These are phyloP conservation scores for Rhinolophus sinicus DNA, from an alignment of 2,113 vertebrate genomes.

Conservation along the genomic window DNA sequence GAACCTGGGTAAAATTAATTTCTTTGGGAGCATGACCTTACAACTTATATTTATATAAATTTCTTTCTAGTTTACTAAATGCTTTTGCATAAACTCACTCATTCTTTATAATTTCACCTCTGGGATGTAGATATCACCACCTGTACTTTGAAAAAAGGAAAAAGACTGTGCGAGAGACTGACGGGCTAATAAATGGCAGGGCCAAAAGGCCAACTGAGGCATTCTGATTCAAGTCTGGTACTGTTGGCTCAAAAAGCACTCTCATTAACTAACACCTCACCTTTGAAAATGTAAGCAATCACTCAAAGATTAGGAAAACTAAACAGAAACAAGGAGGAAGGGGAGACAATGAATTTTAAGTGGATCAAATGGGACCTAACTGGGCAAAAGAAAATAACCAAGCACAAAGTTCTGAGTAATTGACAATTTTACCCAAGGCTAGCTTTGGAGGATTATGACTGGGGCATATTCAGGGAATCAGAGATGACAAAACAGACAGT, in stretches of 20 bases:
- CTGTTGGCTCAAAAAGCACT: background rate
- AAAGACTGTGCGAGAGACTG: background rate
- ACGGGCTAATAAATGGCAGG: background rate
- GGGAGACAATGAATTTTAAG: constrained; percentile 22
- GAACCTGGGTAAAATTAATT: background rate
- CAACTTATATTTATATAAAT: background rate
- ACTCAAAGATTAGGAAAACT: background rate
- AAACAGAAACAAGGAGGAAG: constrained; percentile 34
- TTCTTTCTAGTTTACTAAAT: background rate
- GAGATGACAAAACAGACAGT: background rate
- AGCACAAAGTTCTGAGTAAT: constrained; percentile 20
- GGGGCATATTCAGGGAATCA: background rate
- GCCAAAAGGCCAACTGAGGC: background rate
- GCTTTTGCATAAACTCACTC: background rate
- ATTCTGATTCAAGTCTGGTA: constrained; percentile 42
- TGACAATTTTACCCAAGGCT: background rate
- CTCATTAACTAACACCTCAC: constrained; percentile 15
- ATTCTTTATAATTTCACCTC: background rate
- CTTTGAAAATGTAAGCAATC: constrained; percentile 18
- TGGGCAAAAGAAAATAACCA: background rate
- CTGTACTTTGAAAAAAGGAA: constrained; percentile 40
- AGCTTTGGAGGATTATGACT: background rate
- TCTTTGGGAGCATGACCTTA: constrained; percentile 10
- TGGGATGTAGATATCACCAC: background rate
- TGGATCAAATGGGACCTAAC: constrained; percentile 6